Evolutionary conservation across 2,888 invertebrate species (phyloP).

Genomic region (Dendrolimus pini): DNA sequence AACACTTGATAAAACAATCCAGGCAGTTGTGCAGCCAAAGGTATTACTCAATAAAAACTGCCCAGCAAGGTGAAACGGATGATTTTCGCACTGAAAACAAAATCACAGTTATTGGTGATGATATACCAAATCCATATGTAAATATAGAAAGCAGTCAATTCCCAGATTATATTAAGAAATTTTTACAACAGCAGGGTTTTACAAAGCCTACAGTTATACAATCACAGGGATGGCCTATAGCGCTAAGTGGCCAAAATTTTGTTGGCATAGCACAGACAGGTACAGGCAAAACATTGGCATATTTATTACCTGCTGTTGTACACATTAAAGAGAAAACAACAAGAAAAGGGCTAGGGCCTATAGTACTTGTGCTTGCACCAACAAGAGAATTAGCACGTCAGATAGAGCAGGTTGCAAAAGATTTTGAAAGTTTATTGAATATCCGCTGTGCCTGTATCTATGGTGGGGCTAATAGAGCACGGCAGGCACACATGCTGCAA

Average conservation of each 20-base stretch:
- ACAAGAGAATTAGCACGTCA: constrained; percentile 87
- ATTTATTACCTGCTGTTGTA: constrained; percentile 87
- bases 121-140: constrained; percentile 85
- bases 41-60: constrained; percentile 44
- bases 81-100: constrained; percentile 80
- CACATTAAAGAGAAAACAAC: constrained; percentile 87
- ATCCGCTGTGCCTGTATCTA: constrained; percentile 89
- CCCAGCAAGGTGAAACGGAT: constrained; percentile 70
- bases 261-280: constrained; percentile 92
- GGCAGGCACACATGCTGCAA: constrained; percentile 78
- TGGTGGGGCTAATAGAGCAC: constrained; percentile 88
- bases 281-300: constrained; percentile 86
- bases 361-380: constrained; percentile 87
- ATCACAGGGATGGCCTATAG: constrained; percentile 90
- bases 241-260: constrained; percentile 86
- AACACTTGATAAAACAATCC: constrained; percentile 16
- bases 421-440: constrained; percentile 83
- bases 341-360: constrained; percentile 86
- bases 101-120: constrained; percentile 83
- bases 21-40: constrained; percentile 15
- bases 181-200: constrained; percentile 79
- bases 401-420: constrained; percentile 86
- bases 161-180: constrained; percentile 82
- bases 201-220: constrained; percentile 88
- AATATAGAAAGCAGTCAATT: constrained; percentile 85